Base-by-base conservation (phyloP, 2,113 vertebrate genomes). In the Leuciscus idus region DNA sequence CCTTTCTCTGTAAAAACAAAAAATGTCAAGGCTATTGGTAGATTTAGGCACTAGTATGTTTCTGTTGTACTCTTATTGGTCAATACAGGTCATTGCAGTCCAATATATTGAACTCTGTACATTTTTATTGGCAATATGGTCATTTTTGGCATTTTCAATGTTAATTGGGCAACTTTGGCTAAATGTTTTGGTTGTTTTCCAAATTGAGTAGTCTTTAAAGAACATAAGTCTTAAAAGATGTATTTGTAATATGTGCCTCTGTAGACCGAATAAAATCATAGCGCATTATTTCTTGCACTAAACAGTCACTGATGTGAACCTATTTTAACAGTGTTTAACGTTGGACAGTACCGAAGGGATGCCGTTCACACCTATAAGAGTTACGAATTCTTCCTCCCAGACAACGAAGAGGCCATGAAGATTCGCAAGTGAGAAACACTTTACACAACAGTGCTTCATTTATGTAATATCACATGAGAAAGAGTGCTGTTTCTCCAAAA, bases 291-390 rank as follows among this genome's bases (percentile, higher is more conserved):
- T 61, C 11, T 28, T 68, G 36, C 5, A 73, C n/a, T 48, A 19
- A n/a, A 8, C 39, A 50, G 48, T 30, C 28, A 30, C 72, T 30
- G 30, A 28, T 15, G 62, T 79, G 19, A 48, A 57, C 33, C 17
- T n/a, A 4, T 74, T 82, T 4, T 50, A 3, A 23, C 88, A 98
- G 97, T 96, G 87, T 98, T 97, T 85, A 98, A 98, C 0, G 96
- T 98, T 36, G 97, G 97, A 0, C 96, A 98, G 89, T 98, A 98
- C 86, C 93, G 97, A 19, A 90, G 97, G 36, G 96, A 98, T 1
- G 97, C 96, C 2, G 96, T 96, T 0, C 94, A 91, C 1, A 89
- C 90, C 13, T 98, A 97, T 92, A 95, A 96, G 91, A 97, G 92
- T 90, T 98, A 93, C 0, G 95, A 98, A 92, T 98, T 98, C 91